A percentile compares a stretch with the other conserved stretches of the same genome.
phyloP scores from a whole-genome alignment of 2,113 vertebrate species.

The Barnardius zonarius region DNA sequence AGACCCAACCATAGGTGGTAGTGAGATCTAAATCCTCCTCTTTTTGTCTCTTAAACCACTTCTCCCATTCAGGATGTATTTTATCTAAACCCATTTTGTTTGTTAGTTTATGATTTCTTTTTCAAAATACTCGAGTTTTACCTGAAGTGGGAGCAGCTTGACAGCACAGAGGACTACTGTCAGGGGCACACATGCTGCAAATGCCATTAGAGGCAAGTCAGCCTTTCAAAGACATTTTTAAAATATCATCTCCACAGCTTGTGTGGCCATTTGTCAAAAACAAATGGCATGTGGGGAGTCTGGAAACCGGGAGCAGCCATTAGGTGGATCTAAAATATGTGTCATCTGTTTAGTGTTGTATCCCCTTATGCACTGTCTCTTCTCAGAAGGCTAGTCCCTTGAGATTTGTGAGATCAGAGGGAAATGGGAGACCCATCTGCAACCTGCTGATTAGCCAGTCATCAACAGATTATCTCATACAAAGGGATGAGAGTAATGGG shows the following conservation, averaged over 20 bases:
- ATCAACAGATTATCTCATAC: slow-evolving; percentile 1
- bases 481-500: not conserved
- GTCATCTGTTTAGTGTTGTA: slow-evolving; percentile 54
- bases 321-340: slow-evolving; percentile 50
- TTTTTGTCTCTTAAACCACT: not conserved
- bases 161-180: slow-evolving; percentile 35
- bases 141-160: not conserved
- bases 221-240: slow-evolving; percentile 58
- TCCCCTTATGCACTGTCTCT: not conserved
- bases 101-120: not conserved
- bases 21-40: not conserved
- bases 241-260: slow-evolving; percentile 24
- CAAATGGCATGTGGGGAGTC: slow-evolving; percentile 54
- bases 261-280: slow-evolving; percentile 60
- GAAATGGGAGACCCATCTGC: slow-evolving; percentile 28
- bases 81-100: not conserved
- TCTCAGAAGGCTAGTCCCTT: not conserved
- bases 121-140: not conserved
- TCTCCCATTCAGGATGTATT: not conserved
- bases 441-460: slow-evolving; percentile 37
- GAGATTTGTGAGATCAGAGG: slow-evolving; percentile 21
- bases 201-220: slow-evolving; percentile 17
- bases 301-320: slow-evolving; percentile 28
- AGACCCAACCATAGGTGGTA: not conserved
- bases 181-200: not conserved